Evolutionary conservation across 1,140 invertebrate genomes (phyloP), one percentile per base, ranked within the genome.

Genomic region (Drosophila orosa): DNA sequence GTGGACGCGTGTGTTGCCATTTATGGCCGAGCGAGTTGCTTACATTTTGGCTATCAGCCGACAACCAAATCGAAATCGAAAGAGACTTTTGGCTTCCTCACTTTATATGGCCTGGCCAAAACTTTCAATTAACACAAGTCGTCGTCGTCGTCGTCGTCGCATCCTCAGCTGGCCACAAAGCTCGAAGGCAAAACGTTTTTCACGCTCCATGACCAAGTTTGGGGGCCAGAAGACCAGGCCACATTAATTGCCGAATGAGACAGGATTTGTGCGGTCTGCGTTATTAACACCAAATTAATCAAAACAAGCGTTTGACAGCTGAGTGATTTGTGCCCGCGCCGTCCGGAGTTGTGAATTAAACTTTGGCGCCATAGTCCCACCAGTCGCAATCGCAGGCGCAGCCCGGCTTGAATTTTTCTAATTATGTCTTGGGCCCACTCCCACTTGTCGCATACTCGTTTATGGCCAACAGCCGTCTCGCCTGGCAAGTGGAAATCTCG

Each of bases 231-330:
- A 50, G 45, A 60, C 67, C 44, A 22, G 35, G 66, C 67, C 66
- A 56, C 79, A 84, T 83, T 83, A 83, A 83, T 83, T 83, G 80
- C 65, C 52, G 74, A 63, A 82, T 54, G 62, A 67, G 24, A 55
- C 79, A 83, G 83, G 83, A 86, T 87, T 79, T 83, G 73, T 56
- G 75, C 57, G 66, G 56, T 57, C 52, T 40, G 62, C 83, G 78
- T 78, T 82, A 89, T 87, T 86, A 86, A 77, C 83, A 83, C 79
- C 75, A 87, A 87, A 86, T 86, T 87, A 86, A 86, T 86, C 83
- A 86, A 77, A 71, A 83, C 79, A 73, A 83, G 75, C 83, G 79
- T 86, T 87, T 87, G 83, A 86, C 83, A 83, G 84, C 57, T 86
- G 83, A 86, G 66, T 86, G 83, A 87, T 86, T 86, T 83, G 83